Evolutionary conservation across 2,113 vertebrate species (phyloP).

Genomic region (Argyrosomus japonicus): DNA sequence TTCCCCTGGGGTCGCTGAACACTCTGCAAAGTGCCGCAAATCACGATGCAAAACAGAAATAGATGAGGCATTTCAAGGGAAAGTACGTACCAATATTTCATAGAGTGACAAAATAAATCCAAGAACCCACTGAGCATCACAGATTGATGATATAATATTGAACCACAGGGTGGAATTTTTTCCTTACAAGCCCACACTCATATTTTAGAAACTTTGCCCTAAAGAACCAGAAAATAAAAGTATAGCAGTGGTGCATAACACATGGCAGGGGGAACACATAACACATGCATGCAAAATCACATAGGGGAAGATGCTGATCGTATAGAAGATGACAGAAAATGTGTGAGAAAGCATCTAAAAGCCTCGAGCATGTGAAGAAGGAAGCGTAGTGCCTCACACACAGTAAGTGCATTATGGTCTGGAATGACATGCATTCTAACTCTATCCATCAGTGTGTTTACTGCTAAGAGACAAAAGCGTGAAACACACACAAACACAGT

Average conservation of each 20-base stretch:
- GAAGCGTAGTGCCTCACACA: not conserved
- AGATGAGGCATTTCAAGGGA: conserved; percentile 17
- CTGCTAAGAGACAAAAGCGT: not conserved
- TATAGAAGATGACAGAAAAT: conserved; percentile 22
- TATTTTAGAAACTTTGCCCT: conserved; percentile 35
- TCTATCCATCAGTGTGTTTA: conserved; percentile 12
- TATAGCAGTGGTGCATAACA: conserved; percentile 30
- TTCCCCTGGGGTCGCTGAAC: not conserved
- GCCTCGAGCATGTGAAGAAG: conserved; percentile 23
- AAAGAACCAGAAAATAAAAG: conserved; percentile 10
- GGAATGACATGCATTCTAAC: not conserved
- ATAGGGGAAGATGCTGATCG: not conserved
- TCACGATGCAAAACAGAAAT: conserved; percentile 15
- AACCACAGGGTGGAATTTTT: conserved; percentile 17
- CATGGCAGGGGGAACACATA: conserved; percentile 22
- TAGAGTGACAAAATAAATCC: conserved; percentile 30
- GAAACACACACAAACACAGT: conserved; percentile 11
- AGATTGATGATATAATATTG: conserved; percentile 30
- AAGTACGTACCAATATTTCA: conserved; percentile 31
- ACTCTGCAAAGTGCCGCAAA: not conserved
- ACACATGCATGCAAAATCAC: conserved; percentile 11
- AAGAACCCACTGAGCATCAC: not conserved
- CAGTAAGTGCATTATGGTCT: conserved; percentile 21
- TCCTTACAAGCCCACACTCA: not conserved
- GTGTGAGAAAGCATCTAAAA: conserved; percentile 37